Evolutionary conservation across 2,797 vertebrate genomes (phyloP), one percentile per base, ranked within the genome.

Genomic region (Enteromius treurensis): DNA sequence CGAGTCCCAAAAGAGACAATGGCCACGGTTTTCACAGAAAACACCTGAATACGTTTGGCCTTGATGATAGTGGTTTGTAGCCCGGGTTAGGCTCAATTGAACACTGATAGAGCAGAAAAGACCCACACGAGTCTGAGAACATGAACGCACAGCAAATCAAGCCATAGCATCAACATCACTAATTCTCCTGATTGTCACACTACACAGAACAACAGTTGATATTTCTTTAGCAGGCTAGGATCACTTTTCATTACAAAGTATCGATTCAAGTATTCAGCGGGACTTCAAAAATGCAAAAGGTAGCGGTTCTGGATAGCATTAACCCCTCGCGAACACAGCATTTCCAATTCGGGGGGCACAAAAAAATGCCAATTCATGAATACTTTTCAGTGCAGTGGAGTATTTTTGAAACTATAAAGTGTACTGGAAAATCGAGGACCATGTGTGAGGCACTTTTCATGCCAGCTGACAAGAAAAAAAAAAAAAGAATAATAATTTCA

Each of bases 1-100:
- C 86, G 81, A 92, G 95, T 95, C 95, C 94, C 95, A 94, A 91
- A 94, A 95, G 94, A 95, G 94, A 95, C 86, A 85, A 88, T 89
- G 88, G 90, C 88, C 87, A 89, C 83, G 91, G 97, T 97, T 98
- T 98, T 98, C 97, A 97, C 92, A 97, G 97, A 98, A 98, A 98
- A 98, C 96, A 94, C 90, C 85, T 65, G 88, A 91, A 90, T 88
- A 82, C 45, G 47, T 81, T 86, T 85, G 90, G 90, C 87, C 89
- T 88, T 85, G 85, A 88, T 73, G 86, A 89, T 68, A 89, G 85
- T 81, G 80, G 86, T 78, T 89, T 78, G 75, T 82, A 86, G 40
- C 75, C 86, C 64, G 42, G 53, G 81, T 84, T 62, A 79, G 42
- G 71, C 77, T 85, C 84, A 85, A 85, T 32, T 71, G 77, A 92